phyloP scores from a whole-genome alignment of 2,797 vertebrate species.

The Phoxinus dragarum region DNA sequence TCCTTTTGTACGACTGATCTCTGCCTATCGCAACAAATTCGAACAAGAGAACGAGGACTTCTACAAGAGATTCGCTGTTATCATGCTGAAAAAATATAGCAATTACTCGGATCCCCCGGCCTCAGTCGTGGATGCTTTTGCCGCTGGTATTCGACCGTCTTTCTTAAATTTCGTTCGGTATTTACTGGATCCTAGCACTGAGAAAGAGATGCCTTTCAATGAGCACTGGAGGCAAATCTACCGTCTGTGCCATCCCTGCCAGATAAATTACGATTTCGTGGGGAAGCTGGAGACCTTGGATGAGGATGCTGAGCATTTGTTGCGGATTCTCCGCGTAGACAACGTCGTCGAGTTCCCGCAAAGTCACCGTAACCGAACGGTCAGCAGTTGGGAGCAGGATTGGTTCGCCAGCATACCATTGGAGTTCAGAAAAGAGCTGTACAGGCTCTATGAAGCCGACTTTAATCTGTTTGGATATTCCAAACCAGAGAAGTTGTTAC shows the following conservation, averaged over 20 bases:
- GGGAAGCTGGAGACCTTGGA: conserved; percentile 92
- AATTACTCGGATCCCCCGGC: conserved; percentile 86
- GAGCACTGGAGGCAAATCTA: conserved; percentile 97
- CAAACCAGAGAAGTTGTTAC: conserved; percentile 81
- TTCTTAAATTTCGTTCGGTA: conserved; percentile 95
- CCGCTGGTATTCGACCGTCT: conserved; percentile 84
- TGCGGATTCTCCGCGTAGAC: conserved; percentile 89
- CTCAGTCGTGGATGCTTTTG: conserved; percentile 87
- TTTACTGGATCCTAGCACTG: conserved; percentile 92
- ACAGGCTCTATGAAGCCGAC: conserved; percentile 91
- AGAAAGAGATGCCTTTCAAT: conserved; percentile 90
- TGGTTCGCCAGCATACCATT: conserved; percentile 91
- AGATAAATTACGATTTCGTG: conserved; percentile 96
- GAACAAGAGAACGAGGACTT: conserved; percentile 91
- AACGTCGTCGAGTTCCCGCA: conserved; percentile 86
- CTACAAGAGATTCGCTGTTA: conserved; percentile 87
- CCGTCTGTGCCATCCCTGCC: conserved; percentile 95
- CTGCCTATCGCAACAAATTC: conserved; percentile 96
- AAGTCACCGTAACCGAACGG: conserved; percentile 88
- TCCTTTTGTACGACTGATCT: conserved; percentile 97
- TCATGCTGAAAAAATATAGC: conserved; percentile 88
- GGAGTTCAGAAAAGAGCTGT: conserved; percentile 86
- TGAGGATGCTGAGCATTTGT: conserved; percentile 86
- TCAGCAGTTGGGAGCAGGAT: conserved; percentile 90
- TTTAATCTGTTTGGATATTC: conserved; percentile 95